phyloP scores from a whole-genome alignment of 2,797 vertebrate species.

The Eptatretus atami region DNA sequence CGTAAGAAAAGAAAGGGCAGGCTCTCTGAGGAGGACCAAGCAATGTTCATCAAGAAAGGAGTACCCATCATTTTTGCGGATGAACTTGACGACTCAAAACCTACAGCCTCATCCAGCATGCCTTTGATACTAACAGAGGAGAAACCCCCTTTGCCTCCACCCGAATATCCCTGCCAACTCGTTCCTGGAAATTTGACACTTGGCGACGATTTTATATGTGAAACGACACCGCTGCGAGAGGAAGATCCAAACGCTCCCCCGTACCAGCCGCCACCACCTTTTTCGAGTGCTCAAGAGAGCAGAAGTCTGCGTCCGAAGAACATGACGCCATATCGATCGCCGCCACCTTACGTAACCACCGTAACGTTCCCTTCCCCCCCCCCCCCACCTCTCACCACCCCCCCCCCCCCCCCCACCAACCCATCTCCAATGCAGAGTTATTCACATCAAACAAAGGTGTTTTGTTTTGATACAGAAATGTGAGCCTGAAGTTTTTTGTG shows the following conservation, averaged over 20 bases:
- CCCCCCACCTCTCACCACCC: too few relatives aligned
- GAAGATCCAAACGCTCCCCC: constrained; percentile 76
- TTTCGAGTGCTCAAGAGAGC: constrained; percentile 73
- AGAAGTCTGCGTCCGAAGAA: constrained; percentile 97
- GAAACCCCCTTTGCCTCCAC: constrained; percentile 69
- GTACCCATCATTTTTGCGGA: constrained; percentile 94
- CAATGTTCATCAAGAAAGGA: constrained; percentile 91
- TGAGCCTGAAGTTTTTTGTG: too few relatives aligned
- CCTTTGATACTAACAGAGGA: constrained; percentile 86
- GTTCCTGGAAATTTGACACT: constrained; percentile 12
- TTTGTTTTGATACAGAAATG: too few relatives aligned
- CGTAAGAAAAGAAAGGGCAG: constrained; percentile 90
- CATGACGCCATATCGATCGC: constrained; percentile 96
- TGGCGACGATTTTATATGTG: constrained; percentile 62
- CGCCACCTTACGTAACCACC: constrained; percentile 83
- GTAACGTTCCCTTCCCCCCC: constrained; percentile 17
- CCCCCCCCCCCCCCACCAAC: too few relatives aligned
- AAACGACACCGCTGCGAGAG: constrained; percentile 60
- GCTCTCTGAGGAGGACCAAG: constrained; percentile 84
- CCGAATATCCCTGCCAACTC: constrained; percentile 57
- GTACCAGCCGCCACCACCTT: constrained; percentile 83
- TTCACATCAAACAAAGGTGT: too few relatives aligned
- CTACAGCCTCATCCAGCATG: constrained; percentile 72
- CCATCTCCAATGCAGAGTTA: too few relatives aligned
- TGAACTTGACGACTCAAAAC: constrained; percentile 79